Evolutionary conservation across 2,888 invertebrate species (phyloP).

Genomic region (Drosophila buzzatii): DNA sequence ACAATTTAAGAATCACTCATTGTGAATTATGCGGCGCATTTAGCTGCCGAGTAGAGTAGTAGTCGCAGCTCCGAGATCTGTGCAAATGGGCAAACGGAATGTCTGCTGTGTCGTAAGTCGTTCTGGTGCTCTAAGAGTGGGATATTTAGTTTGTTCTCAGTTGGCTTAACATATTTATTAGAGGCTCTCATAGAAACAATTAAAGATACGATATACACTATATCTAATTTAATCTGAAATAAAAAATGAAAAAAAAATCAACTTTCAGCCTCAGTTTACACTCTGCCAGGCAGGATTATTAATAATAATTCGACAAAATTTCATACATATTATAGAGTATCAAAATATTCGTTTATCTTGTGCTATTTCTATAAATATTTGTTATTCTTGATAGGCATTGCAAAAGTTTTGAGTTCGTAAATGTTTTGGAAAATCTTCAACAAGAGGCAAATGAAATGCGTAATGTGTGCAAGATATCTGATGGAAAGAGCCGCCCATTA

Average conservation of each 20-base stretch:
- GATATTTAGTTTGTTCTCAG: background rate
- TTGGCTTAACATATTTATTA: background rate
- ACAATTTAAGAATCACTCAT: constrained; percentile 83
- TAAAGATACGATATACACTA: background rate
- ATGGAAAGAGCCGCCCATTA: constrained; percentile 25
- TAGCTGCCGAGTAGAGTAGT: constrained; percentile 71
- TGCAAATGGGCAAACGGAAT: constrained; percentile 50
- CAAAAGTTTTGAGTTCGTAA: constrained; percentile 53
- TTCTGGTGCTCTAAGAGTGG: constrained; percentile 21
- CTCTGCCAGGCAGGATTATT: background rate
- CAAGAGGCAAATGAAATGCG: constrained; percentile 49
- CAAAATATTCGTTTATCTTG: background rate
- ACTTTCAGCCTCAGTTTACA: background rate
- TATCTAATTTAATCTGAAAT: background rate
- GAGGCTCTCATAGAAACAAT: background rate
- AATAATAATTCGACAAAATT: background rate
- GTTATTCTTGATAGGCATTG: constrained; percentile 54
- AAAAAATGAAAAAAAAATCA: background rate
- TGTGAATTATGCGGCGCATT: constrained; percentile 83
- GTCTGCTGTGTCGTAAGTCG: constrained; percentile 59
- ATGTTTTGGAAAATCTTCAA: constrained; percentile 63
- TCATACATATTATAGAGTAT: constrained; percentile 6
- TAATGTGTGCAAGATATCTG: constrained; percentile 22
- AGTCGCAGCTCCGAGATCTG: constrained; percentile 59
- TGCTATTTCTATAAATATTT: constrained; percentile 1